Percentiles rank a stretch among this genome's conserved stretches.
These are phyloP conservation scores for Leptoclinus maculatus DNA, from an alignment of 2,797 vertebrate genomes.

Conservation along the genomic window DNA sequence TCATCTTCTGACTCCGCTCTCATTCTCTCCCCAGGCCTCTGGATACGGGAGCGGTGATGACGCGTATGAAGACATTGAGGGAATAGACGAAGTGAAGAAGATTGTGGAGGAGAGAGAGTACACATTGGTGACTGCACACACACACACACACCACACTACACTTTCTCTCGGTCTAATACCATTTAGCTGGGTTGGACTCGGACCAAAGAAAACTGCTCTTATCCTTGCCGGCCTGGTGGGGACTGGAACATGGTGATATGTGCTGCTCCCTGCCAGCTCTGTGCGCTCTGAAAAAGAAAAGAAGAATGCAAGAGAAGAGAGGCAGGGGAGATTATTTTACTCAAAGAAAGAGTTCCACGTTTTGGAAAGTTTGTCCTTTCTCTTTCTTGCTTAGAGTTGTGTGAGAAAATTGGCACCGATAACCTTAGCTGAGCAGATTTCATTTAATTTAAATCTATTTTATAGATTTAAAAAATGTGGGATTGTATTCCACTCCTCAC, in stretches of 20 bases:
- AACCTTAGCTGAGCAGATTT: neutral
- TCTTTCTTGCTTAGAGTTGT: neutral
- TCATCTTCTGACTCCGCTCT: conserved; percentile 4
- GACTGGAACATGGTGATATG: conserved; percentile 33
- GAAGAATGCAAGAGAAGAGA: neutral
- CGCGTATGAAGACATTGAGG: conserved; percentile 81
- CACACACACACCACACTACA: conserved; percentile 1
- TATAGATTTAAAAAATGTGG: neutral
- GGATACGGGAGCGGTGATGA: conserved; percentile 90
- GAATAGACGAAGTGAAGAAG: conserved; percentile 82
- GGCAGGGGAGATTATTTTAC: conserved; percentile 10
- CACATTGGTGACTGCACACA: conserved; percentile 64
- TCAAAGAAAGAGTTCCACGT: neutral
- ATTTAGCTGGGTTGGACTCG: conserved; percentile 12
- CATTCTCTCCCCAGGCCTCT: conserved; percentile 84
- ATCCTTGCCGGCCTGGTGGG: conserved; percentile 38
- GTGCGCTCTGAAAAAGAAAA: conserved; percentile 3
- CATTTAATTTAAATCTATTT: neutral
- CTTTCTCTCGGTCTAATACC: neutral
- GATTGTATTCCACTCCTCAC: neutral
- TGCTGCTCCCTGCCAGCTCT: conserved; percentile 23
- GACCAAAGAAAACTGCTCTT: conserved; percentile 47
- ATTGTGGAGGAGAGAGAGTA: conserved; percentile 80
- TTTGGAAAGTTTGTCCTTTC: neutral
- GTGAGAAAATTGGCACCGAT: neutral